Conservation (phyloP, 2,888 invertebrate species). For the Ophioninae sp. region DNA sequence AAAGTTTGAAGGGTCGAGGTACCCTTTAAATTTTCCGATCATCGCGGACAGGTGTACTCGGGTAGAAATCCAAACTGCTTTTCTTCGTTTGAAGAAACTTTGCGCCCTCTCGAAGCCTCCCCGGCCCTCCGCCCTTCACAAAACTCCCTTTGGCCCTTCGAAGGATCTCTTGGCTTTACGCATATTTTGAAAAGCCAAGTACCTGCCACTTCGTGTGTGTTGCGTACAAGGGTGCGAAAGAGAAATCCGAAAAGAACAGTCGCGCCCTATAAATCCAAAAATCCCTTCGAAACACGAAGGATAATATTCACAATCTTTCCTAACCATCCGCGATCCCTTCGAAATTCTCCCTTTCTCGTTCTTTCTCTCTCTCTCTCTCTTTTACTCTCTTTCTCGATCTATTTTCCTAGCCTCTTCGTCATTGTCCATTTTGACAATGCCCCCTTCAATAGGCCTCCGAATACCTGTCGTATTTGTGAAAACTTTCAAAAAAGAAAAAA, state of each 20-base stretch:
- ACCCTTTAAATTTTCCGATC: constrained; percentile 40
- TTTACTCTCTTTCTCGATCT: neutral
- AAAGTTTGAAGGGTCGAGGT: neutral
- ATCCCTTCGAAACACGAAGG: constrained; percentile 42
- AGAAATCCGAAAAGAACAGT: constrained; percentile 29
- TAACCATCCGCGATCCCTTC: neutral
- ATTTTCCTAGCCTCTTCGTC: neutral
- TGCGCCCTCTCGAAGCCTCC: neutral
- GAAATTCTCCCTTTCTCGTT: neutral
- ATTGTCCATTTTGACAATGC: constrained; percentile 43
- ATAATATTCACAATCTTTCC: constrained; percentile 31
- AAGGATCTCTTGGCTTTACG: constrained; percentile 27
- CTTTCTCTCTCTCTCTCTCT: constrained; percentile 1
- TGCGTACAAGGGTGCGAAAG: constrained; percentile 42
- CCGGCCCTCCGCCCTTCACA: neutral
- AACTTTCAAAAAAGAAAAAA: constrained; percentile 20
- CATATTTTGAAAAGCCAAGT: constrained; percentile 24
- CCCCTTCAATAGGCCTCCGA: constrained; percentile 13
- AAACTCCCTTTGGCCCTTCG: neutral
- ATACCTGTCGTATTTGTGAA: constrained; percentile 50
- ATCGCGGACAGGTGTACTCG: constrained; percentile 49
- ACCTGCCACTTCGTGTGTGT: constrained; percentile 22
- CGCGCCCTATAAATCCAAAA: constrained; percentile 52
- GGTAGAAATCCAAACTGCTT: constrained; percentile 45
- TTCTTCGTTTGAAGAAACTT: constrained; percentile 18